Evolutionary conservation across 2,888 invertebrate genomes (phyloP).

Genomic region (Ephialtes manifestator): DNA sequence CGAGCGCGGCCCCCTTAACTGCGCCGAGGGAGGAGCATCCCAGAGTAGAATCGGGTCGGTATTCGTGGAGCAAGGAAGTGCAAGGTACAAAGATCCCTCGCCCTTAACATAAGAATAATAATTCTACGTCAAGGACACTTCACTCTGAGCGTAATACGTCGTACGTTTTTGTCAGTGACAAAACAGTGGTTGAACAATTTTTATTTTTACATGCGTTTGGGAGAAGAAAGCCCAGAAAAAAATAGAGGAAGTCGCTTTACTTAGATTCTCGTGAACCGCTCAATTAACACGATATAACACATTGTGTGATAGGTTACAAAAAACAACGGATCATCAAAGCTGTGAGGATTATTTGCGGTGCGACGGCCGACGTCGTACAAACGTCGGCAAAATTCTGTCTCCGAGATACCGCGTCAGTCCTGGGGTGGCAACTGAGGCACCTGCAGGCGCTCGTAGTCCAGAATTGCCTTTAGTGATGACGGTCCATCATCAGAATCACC

Average conservation of each 20-base stretch:
- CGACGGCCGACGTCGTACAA: constrained; percentile 68
- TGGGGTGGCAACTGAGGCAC: constrained; percentile 84
- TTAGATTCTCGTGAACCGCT: constrained; percentile 27
- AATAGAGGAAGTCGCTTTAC: constrained; percentile 30
- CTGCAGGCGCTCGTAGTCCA: constrained; percentile 82
- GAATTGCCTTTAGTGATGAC: constrained; percentile 83
- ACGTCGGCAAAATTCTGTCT: constrained; percentile 84
- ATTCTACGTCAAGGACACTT: constrained; percentile 44
- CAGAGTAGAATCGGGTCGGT: constrained; percentile 58
- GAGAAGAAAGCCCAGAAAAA: background rate
- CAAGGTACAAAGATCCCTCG: constrained; percentile 58
- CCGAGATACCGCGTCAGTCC: constrained; percentile 83
- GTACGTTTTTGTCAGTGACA: constrained; percentile 39
- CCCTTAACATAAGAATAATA: constrained; percentile 14
- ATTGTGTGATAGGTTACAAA: background rate
- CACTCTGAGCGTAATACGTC: constrained; percentile 10
- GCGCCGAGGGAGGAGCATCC: constrained; percentile 70
- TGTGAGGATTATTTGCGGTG: constrained; percentile 28
- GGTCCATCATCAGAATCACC: constrained; percentile 85
- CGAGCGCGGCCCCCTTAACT: constrained; percentile 80
- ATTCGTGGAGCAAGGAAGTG: constrained; percentile 52
- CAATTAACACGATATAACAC: constrained; percentile 11
- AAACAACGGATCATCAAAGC: background rate
- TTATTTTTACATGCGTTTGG: background rate
- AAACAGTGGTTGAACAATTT: constrained; percentile 45